A percentile compares a stretch with the other conserved stretches of the same genome.
Conservation (phyloP, 1,140 invertebrate genomes). For the Heliconius congener region DNA sequence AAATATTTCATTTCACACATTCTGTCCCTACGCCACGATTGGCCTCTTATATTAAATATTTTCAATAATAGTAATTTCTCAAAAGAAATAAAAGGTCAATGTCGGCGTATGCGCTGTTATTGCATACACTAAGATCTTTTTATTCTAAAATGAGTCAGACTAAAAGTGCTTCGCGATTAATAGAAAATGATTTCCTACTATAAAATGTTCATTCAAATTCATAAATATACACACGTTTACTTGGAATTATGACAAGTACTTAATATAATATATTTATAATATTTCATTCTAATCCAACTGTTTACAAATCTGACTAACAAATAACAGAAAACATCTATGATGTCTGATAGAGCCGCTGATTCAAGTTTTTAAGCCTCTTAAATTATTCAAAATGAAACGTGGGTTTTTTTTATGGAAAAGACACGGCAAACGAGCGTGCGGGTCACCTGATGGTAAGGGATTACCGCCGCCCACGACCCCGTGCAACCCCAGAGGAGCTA, state of each 20-base stretch:
- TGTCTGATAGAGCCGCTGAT: too few species aligned
- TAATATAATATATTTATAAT: not conserved
- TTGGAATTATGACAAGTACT: not conserved
- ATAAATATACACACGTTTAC: not conserved
- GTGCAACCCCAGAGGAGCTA: too few species aligned
- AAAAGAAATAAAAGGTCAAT: not conserved
- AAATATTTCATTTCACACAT: too few species aligned
- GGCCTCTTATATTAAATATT: not conserved
- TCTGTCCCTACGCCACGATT: too few species aligned
- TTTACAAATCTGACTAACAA: not conserved
- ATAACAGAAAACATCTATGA: not conserved
- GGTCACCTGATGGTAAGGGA: too few species aligned
- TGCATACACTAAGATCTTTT: not conserved
- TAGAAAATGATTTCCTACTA: not conserved
- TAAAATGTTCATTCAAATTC: not conserved
- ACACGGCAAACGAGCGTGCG: too few species aligned
- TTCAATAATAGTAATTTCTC: not conserved
- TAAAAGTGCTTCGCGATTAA: not conserved
- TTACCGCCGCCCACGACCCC: too few species aligned
- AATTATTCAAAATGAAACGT: too few species aligned
- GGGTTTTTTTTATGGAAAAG: too few species aligned
- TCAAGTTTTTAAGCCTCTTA: too few species aligned
- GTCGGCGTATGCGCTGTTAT: not conserved
- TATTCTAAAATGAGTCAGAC: constrained; percentile 1
- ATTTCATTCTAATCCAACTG: not conserved